These are phyloP conservation scores for Clupea harengus DNA, from an alignment of 2,113 vertebrate genomes.

Conservation along the genomic window DNA sequence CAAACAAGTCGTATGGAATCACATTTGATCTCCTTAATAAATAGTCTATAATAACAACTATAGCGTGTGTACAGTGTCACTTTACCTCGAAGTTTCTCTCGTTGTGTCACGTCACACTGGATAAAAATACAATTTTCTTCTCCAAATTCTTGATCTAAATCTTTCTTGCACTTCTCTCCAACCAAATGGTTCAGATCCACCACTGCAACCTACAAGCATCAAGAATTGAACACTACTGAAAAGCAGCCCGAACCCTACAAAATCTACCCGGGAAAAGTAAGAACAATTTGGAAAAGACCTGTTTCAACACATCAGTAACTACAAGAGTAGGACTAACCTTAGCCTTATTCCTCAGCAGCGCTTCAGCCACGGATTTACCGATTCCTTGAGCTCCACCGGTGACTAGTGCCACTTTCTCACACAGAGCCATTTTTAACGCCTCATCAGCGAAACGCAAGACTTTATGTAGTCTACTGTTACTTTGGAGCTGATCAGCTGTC, in stretches of 20 bases:
- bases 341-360: conserved; percentile 78
- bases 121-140: conserved; percentile 79
- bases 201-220: conserved; percentile 51
- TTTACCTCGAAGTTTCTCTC: conserved; percentile 81
- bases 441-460: conserved; percentile 27
- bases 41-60: background rate
- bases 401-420: conserved; percentile 89
- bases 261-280: background rate
- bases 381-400: conserved; percentile 96
- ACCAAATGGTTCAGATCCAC: conserved; percentile 81
- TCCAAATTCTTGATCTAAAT: conserved; percentile 82
- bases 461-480: conserved; percentile 48
- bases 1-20: background rate
- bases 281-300: background rate
- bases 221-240: background rate
- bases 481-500: conserved; percentile 13
- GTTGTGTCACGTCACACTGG: conserved; percentile 85
- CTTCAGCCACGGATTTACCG: conserved; percentile 81
- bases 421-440: conserved; percentile 78
- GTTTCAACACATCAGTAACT: background rate
- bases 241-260: background rate
- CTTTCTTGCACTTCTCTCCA: conserved; percentile 77
- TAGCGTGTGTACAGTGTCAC: background rate
- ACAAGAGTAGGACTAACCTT: conserved; percentile 72
- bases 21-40: background rate